Conservation (phyloP, 2,797 vertebrate species). For the Parambassis ranga region DNA sequence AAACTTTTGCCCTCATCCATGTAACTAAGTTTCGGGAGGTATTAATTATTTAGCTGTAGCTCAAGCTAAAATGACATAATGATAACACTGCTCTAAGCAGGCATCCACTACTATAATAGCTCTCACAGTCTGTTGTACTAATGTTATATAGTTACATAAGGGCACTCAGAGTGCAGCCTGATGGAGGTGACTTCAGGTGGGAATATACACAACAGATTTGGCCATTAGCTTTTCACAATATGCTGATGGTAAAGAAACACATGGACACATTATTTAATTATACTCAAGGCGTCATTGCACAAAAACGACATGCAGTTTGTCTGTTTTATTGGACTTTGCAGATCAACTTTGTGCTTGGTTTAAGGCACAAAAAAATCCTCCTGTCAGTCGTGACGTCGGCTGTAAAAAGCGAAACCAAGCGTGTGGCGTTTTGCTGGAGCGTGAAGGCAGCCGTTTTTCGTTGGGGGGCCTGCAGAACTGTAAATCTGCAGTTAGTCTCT, state of each 20-base stretch:
- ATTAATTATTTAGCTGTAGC: not conserved
- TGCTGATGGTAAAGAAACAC: slow-evolving; percentile 14
- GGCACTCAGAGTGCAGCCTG: not conserved
- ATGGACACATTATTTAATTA: too few relatives aligned
- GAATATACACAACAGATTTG: slow-evolving; percentile 12
- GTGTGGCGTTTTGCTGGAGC: not conserved
- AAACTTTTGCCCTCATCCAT: not conserved
- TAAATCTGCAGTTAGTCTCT: not conserved
- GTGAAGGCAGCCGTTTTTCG: not conserved
- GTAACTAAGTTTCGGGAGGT: too few relatives aligned
- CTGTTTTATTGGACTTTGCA: not conserved
- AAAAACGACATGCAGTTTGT: not conserved
- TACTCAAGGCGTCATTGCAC: not conserved
- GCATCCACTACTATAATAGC: too few relatives aligned
- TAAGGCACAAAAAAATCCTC: not conserved
- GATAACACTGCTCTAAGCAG: too few relatives aligned
- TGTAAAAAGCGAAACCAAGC: not conserved
- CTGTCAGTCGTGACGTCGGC: not conserved
- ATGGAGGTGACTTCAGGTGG: slow-evolving; percentile 5
- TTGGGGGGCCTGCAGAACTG: not conserved
- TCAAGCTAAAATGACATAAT: not conserved
- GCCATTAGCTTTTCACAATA: slow-evolving; percentile 15
- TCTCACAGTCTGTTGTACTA: not conserved
- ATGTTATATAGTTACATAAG: slow-evolving; percentile 2
- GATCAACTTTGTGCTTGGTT: not conserved